Base-by-base conservation (phyloP, 2,797 vertebrate species). In the Centroberyx gerrardi region DNA sequence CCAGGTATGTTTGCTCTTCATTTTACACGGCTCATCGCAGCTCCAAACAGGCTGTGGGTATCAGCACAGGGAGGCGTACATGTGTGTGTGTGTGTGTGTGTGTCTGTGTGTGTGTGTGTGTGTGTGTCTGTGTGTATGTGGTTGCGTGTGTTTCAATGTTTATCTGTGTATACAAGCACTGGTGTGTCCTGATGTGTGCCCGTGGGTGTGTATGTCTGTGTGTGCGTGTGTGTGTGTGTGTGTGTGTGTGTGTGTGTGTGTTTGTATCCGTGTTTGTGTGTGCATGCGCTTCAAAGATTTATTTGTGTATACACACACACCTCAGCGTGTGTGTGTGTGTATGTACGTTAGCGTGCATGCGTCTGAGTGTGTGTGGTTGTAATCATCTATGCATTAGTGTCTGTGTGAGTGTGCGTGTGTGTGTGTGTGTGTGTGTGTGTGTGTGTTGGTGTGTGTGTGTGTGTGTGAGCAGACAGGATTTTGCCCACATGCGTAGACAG, bases 1-100 rank as follows among this genome's bases (percentile, higher is more conserved):
- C 88, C 93, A 94, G 92, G 92, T 92, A 93, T 93, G 92, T 95
- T 94, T 95, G 90, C 85, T 92, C 90, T 93, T 93, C 89, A 91
- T 93, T 94, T 91, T 90, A 89, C 87, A 94, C 59, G 86, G 90
- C 89, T 94, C 92, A 94, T 93, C 78, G 61, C 87, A 88, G 86
- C 87, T 87, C 84, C 64, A 83, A 86, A 86, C 87, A 85, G 82
- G 64, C 53, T 55, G 22, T 22, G 22, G 80, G 63, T 51, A 74
- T 85, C 68, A 76, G 51, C 62, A 44, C 63, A 13, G 42, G 63
- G 14, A 66, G 42, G 38, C 22, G 6, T 27, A 12, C 22, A n/a
- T 27, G 51, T 18, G 51, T 27, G 17, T 27, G 51, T 53, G 51
- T 53, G 51, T 53, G 51, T 53, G 51, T 53, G 51, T 53, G 51